phyloP scores from a whole-genome alignment of 1,140 invertebrate species.

The Mesaphorura yosii region DNA sequence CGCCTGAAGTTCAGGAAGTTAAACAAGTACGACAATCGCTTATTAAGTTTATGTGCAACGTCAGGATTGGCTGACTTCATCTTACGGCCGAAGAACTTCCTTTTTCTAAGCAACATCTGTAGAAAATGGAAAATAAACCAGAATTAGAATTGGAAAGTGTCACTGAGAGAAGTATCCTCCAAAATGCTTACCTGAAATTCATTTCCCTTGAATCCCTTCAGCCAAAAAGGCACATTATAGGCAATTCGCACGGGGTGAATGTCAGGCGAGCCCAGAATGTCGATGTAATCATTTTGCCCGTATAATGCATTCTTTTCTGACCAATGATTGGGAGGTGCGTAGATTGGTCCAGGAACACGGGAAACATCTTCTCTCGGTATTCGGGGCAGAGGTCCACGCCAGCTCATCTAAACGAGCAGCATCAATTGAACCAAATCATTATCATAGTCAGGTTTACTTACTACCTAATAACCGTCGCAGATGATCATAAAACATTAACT shows the following conservation, averaged over 20 bases:
- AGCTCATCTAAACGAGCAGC: constrained; percentile 10
- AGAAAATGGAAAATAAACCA: constrained; percentile 1
- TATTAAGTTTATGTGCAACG: constrained; percentile 60
- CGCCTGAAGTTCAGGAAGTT: constrained; percentile 51
- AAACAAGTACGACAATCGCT: constrained; percentile 60
- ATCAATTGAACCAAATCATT: not conserved
- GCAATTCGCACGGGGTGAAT: constrained; percentile 69
- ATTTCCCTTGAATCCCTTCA: constrained; percentile 73
- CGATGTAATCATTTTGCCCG: constrained; percentile 95
- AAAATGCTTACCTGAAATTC: constrained; percentile 55
- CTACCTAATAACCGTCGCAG: not conserved
- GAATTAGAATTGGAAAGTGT: not conserved
- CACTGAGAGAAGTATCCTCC: not conserved
- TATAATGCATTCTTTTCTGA: constrained; percentile 61
- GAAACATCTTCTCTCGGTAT: constrained; percentile 36
- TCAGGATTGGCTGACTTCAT: constrained; percentile 53
- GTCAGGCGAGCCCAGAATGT: constrained; percentile 72
- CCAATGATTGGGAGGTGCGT: constrained; percentile 63
- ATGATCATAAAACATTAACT: too few relatives aligned
- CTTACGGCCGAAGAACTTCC: constrained; percentile 48
- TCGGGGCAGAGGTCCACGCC: constrained; percentile 53
- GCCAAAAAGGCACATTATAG: constrained; percentile 72
- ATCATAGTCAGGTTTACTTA: not conserved
- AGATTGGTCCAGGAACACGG: constrained; percentile 52
- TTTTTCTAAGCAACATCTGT: constrained; percentile 55